These are phyloP conservation scores for Erinaceus europaeus DNA, from an alignment of 2,113 vertebrate species.

Conservation along the genomic window DNA sequence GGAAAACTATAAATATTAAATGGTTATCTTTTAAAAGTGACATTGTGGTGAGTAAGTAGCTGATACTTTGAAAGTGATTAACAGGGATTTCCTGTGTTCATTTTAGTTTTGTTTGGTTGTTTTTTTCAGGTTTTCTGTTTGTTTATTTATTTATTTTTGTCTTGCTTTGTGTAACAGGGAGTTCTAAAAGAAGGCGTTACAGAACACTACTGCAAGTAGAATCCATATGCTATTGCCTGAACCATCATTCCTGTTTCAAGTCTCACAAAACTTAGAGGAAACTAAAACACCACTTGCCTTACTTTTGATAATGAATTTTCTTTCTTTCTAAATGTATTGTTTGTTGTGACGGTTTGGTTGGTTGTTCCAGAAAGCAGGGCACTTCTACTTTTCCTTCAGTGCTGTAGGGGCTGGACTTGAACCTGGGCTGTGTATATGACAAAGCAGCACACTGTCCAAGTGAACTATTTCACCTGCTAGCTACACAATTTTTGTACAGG, in stretches of 20 bases:
- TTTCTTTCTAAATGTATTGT: not conserved
- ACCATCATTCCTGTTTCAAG: not conserved
- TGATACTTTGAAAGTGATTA: not conserved
- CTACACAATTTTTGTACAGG: not conserved
- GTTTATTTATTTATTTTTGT: too few species aligned
- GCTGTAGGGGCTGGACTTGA: too few species aligned
- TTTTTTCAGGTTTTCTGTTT: too few species aligned
- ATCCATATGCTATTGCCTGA: not conserved
- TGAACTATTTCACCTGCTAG: not conserved
- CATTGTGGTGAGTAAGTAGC: not conserved
- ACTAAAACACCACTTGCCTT: not conserved
- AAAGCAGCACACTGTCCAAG: too few species aligned
- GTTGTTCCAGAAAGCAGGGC: not conserved
- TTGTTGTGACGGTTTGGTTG: not conserved
- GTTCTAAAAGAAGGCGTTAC: not conserved
- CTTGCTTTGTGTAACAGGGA: too few species aligned
- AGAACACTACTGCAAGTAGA: not conserved
- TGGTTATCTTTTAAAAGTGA: not conserved
- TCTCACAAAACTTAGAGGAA: not conserved
- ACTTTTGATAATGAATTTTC: not conserved
- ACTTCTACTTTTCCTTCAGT: not conserved
- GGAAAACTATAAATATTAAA: constrained; percentile 15
- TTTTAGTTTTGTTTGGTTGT: too few species aligned
- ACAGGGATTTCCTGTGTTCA: not conserved
- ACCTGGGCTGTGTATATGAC: too few species aligned